These are phyloP conservation scores for Bufo gargarizans DNA, from an alignment of 2,113 vertebrate genomes.

Conservation along the genomic window DNA sequence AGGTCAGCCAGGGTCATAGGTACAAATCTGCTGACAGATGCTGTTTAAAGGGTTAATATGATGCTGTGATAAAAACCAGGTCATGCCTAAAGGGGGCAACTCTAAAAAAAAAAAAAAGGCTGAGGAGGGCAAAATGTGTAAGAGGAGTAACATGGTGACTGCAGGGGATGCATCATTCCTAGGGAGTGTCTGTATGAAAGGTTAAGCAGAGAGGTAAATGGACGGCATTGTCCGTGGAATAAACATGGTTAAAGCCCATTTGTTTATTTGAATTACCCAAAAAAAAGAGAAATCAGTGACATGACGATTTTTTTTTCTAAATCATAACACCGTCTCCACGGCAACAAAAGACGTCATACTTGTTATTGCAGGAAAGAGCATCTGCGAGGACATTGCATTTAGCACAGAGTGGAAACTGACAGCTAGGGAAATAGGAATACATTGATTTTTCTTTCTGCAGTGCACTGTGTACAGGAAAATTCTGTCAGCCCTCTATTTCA, in stretches of 20 bases:
- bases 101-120: not conserved
- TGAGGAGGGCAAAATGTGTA: not conserved
- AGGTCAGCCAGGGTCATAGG: too few species aligned
- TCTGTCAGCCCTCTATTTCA: not conserved
- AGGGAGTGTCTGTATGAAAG: not conserved
- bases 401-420: conserved; percentile 59
- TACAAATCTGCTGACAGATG: too few species aligned
- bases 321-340: conserved; percentile 71
- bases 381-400: conserved; percentile 64
- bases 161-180: not conserved
- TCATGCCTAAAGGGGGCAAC: not conserved
- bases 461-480: not conserved
- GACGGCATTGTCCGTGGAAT: not conserved
- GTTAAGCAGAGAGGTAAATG: not conserved
- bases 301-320: conserved; percentile 60
- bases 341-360: conserved; percentile 70
- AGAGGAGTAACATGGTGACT: not conserved
- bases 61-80: not conserved
- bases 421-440: conserved; percentile 56
- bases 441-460: conserved; percentile 22
- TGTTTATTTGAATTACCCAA: conserved; percentile 63
- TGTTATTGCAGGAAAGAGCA: conserved; percentile 70
- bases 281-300: conserved; percentile 62
- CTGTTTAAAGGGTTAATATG: too few species aligned
- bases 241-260: conserved; percentile 62